Conservation (phyloP, 2,888 invertebrate genomes). For the Atethmia centrago region DNA sequence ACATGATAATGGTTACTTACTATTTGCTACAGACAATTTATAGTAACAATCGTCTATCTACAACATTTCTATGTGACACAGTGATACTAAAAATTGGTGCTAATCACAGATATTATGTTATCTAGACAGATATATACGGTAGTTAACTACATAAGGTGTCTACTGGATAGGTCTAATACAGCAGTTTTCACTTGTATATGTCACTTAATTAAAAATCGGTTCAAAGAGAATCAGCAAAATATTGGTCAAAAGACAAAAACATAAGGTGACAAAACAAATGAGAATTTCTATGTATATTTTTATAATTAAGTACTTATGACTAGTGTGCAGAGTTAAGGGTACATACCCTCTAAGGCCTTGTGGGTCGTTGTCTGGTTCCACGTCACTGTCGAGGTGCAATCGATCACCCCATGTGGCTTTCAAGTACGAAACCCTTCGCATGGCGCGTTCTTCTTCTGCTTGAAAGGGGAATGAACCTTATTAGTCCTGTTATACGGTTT, state of each 20-base stretch:
- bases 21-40: constrained; percentile 66
- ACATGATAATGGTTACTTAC: constrained; percentile 71
- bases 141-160: constrained; percentile 58
- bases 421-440: constrained; percentile 97
- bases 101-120: constrained; percentile 61
- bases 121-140: constrained; percentile 54
- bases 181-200: constrained; percentile 57
- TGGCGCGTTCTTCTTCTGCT: constrained; percentile 96
- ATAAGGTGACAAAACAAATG: constrained; percentile 63
- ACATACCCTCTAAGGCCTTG: constrained; percentile 92
- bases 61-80: constrained; percentile 67
- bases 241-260: constrained; percentile 51
- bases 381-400: constrained; percentile 93
- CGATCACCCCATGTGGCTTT: constrained; percentile 97
- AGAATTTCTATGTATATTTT: constrained; percentile 46
- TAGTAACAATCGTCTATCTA: constrained; percentile 67
- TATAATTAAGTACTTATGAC: constrained; percentile 22
- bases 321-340: not conserved
- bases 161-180: constrained; percentile 59
- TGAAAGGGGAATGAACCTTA: constrained; percentile 70
- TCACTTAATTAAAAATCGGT: constrained; percentile 44
- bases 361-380: constrained; percentile 91
- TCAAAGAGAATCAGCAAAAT: constrained; percentile 31
- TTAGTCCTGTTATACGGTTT: constrained; percentile 10
- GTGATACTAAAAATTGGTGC: constrained; percentile 53